Base-by-base conservation (phyloP, 2,113 vertebrate species). In the Pachycephala philippinensis region DNA sequence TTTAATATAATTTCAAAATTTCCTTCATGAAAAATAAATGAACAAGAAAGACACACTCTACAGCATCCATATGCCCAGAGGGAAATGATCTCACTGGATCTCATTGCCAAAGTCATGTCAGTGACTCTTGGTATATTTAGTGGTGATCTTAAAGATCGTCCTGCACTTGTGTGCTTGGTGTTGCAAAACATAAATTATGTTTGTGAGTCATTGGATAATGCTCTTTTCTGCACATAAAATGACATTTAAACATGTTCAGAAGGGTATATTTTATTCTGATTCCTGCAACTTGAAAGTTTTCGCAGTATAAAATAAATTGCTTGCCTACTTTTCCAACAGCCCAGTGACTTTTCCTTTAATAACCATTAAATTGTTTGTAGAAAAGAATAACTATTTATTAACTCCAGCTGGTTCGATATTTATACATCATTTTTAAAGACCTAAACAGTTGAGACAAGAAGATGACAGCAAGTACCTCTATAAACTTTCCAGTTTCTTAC, bases 321-420 rank as follows among this genome's bases (percentile, higher is more conserved):
- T 82, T 40, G 21, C 40, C 37, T 69, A 61, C 42, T 76, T 89
- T 79, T 49, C 45, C 49, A 82, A 83, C 56, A 83, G 49, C 53
- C 35, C n/a, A 35, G 18, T 69, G 37, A 72, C 40, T 91, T 89
- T 94, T 71, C 15, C 49, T 91, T 65, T 87, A 93, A 54, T 42
- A 86, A 70, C 27, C 26, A 82, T n/a, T 78, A 93, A 87, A 66
- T 23, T 81, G 44, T 69, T 71, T 86, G 54, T 56, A 71, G 72
- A 87, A 91, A 63, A 80, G 23, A 95, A 56, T 84, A 89, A 77
- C 63, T 74, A 77, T 76, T 90, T 97, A 93, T 87, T 89, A 94
- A 80, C 56, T 90, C 42, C 80, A 87, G 24, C 39, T 93, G 68
- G 39, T 85, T 96, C 88, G 89, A 92, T 88, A 93, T 90, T 92